A percentile compares a stretch with the other conserved stretches of the same genome.
phyloP scores from a whole-genome alignment of 1,140 invertebrate species.

The Drosophila micromelanica region DNA sequence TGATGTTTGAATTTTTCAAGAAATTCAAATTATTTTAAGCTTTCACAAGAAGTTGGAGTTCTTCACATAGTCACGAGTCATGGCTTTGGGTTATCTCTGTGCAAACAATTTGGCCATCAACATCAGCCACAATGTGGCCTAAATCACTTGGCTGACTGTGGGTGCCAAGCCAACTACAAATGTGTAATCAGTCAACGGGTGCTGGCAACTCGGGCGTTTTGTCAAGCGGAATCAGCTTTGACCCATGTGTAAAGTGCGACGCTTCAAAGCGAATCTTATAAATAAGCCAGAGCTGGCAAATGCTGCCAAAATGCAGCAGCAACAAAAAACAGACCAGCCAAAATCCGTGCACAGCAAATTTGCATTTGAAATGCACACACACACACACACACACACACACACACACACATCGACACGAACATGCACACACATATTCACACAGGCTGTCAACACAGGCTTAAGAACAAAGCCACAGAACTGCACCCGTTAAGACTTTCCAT shows the following conservation, averaged over 20 bases:
- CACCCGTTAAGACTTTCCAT: constrained; percentile 28
- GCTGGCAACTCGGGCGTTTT: constrained; percentile 45
- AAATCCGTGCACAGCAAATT: constrained; percentile 58
- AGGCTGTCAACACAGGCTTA: constrained; percentile 62
- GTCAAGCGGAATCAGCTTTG: constrained; percentile 66
- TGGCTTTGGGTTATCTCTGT: not conserved
- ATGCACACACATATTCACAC: constrained; percentile 23
- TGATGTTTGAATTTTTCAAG: not conserved
- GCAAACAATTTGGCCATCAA: not conserved
- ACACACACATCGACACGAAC: constrained; percentile 1
- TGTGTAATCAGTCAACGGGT: constrained; percentile 62
- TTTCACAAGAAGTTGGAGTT: constrained; percentile 2
- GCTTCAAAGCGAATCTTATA: constrained; percentile 76
- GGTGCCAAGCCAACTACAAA: not conserved
- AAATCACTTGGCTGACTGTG: constrained; percentile 18
- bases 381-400: constrained; percentile 15
- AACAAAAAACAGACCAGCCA: constrained; percentile 8
- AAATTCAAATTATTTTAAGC: not conserved
- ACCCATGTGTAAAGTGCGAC: constrained; percentile 60
- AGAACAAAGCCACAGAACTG: constrained; percentile 48
- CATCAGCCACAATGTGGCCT: constrained; percentile 21
- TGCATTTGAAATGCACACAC: constrained; percentile 63
- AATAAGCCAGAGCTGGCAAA: constrained; percentile 62
- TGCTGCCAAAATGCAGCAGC: constrained; percentile 42
- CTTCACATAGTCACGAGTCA: not conserved